These are phyloP conservation scores for Poecile montanus DNA, from an alignment of 2,797 vertebrate species.

Conservation along the genomic window DNA sequence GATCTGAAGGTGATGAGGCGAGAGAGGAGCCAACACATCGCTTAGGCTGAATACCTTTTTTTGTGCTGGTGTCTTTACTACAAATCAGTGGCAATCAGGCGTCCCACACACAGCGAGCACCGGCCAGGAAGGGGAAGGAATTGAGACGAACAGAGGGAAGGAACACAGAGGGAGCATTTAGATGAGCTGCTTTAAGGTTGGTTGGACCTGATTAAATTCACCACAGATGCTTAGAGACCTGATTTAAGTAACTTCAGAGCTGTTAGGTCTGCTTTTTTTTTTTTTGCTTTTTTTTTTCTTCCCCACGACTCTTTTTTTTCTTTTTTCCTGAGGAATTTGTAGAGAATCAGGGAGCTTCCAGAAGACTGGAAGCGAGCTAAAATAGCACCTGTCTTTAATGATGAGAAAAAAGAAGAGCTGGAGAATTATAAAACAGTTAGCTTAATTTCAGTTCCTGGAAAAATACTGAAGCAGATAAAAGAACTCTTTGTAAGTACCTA, in stretches of 20 bases:
- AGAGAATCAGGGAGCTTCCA: constrained; percentile 51
- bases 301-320: neutral
- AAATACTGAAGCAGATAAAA: constrained; percentile 69
- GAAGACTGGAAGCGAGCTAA: constrained; percentile 41
- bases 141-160: neutral
- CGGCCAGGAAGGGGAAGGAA: neutral
- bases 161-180: constrained; percentile 56
- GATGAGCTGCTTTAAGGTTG: constrained; percentile 62
- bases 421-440: constrained; percentile 71
- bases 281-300: too few species aligned
- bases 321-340: neutral
- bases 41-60: neutral
- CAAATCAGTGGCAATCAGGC: constrained; percentile 17
- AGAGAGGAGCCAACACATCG: neutral
- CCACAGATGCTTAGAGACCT: constrained; percentile 63
- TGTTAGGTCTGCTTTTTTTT: neutral
- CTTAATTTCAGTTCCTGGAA: constrained; percentile 73
- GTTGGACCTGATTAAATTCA: constrained; percentile 67
- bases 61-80: neutral
- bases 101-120: constrained; percentile 28
- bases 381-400: constrained; percentile 56
- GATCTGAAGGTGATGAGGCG: neutral
- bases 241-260: constrained; percentile 59
- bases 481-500: constrained; percentile 73
- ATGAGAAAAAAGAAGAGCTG: constrained; percentile 59